Evolutionary conservation across 2,797 vertebrate genomes (phyloP).

Genomic region (Zenarchopterus dispar): DNA sequence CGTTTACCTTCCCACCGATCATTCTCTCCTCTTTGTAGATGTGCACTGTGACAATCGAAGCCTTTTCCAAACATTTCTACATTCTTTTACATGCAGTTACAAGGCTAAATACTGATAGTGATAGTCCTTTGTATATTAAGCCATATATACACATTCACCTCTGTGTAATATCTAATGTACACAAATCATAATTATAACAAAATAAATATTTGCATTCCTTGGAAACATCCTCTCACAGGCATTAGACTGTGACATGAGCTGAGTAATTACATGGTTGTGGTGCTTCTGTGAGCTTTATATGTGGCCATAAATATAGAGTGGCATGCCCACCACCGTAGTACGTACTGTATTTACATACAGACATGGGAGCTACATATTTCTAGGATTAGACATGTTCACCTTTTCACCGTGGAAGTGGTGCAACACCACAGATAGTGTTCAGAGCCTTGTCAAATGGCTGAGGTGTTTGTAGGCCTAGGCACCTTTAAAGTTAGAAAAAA

Average conservation of each 20-base stretch:
- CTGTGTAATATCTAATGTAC: constrained; percentile 59
- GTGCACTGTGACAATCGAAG: constrained; percentile 42
- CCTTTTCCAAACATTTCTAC: constrained; percentile 58
- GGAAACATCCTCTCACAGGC: constrained; percentile 62
- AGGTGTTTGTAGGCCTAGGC: constrained; percentile 59
- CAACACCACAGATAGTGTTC: constrained; percentile 29
- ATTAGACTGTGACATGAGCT: constrained; percentile 42
- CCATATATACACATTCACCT: constrained; percentile 71
- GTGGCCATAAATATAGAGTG: constrained; percentile 55
- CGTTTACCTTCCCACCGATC: constrained; percentile 37
- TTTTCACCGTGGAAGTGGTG: constrained; percentile 45
- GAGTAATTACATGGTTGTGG: constrained; percentile 33
- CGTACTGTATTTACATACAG: constrained; percentile 71
- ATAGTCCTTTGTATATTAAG: constrained; percentile 71
- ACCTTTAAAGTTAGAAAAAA: constrained; percentile 47
- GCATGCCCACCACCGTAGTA: constrained; percentile 48
- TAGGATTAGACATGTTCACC: constrained; percentile 58
- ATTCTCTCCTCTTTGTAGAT: constrained; percentile 24
- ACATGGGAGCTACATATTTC: constrained; percentile 76
- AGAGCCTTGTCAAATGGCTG: constrained; percentile 54
- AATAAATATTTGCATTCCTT: constrained; percentile 80
- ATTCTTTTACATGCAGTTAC: constrained; percentile 75
- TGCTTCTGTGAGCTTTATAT: constrained; percentile 47
- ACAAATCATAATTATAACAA: constrained; percentile 58
- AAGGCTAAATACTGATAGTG: constrained; percentile 68